A percentile compares a stretch with the other conserved stretches of the same genome.
Conservation (phyloP, 2,113 vertebrate species). For the Neogobius melanostomus region DNA sequence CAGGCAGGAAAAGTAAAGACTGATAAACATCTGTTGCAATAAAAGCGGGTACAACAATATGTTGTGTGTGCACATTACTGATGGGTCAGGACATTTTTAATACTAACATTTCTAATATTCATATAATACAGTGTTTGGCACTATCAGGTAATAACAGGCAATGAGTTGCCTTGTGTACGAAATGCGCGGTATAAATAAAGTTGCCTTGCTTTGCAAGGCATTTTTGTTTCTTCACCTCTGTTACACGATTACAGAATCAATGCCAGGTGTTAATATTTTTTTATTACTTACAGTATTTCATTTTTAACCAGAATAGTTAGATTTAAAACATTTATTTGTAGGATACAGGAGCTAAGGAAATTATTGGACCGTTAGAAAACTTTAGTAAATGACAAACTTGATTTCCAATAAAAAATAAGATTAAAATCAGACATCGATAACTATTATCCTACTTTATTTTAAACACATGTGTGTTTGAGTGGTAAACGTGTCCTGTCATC, state of each 20-base stretch:
- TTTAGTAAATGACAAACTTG: too few species aligned
- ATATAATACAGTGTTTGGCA: not conserved
- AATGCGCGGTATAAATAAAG: too few species aligned
- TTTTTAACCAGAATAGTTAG: too few species aligned
- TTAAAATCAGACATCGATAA: not conserved
- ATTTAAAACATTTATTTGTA: too few species aligned
- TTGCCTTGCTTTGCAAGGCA: not conserved
- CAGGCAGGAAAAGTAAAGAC: too few species aligned
- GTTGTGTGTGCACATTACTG: not conserved
- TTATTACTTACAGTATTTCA: not conserved
- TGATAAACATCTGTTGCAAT: too few species aligned
- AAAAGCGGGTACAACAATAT: not conserved
- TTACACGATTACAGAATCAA: not conserved
- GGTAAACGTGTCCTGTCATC: not conserved
- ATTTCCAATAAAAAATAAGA: not conserved
- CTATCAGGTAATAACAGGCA: not conserved
- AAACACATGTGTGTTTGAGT: conserved; percentile 1
- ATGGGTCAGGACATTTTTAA: not conserved
- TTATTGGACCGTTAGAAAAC: too few species aligned
- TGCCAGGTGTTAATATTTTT: not conserved
- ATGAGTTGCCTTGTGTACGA: too few species aligned
- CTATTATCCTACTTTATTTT: not conserved
- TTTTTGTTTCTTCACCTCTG: not conserved
- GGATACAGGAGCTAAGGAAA: too few species aligned
- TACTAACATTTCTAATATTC: not conserved